phyloP scores from a whole-genome alignment of 2,113 vertebrate species.

The Myrmecophaga tridactyla region DNA sequence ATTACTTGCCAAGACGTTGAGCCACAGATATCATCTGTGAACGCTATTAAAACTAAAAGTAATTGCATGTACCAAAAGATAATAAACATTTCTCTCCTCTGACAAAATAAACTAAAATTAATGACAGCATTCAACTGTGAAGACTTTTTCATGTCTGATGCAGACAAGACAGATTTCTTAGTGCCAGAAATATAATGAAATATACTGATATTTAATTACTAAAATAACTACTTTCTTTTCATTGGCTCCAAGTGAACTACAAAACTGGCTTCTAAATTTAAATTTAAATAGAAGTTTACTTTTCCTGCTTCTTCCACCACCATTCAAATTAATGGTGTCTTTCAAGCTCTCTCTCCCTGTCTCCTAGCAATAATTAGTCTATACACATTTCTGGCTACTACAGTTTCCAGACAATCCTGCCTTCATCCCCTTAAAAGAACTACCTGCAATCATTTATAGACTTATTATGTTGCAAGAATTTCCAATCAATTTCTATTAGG shows the following conservation, averaged over 20 bases:
- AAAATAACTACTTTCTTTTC: conserved; percentile 59
- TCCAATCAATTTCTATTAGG: neutral
- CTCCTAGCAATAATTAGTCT: neutral
- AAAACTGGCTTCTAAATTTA: conserved; percentile 40
- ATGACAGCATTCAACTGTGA: conserved; percentile 61
- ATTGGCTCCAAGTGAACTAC: neutral
- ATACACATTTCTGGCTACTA: neutral
- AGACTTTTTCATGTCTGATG: conserved; percentile 69
- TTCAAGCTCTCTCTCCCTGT: neutral
- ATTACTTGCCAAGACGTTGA: conserved; percentile 22
- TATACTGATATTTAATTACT: conserved; percentile 21
- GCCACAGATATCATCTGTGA: conserved; percentile 29
- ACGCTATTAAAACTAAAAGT: conserved; percentile 74
- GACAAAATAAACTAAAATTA: conserved; percentile 76
- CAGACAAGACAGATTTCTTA: conserved; percentile 43
- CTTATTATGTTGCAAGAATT: conserved; percentile 23
- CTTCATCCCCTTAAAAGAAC: conserved; percentile 1
- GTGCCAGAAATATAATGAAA: conserved; percentile 62
- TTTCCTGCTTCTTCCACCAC: neutral
- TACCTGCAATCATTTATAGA: neutral
- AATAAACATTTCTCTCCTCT: conserved; percentile 64
- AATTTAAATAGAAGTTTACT: conserved; percentile 1
- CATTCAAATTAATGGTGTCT: neutral
- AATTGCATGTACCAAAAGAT: conserved; percentile 60
- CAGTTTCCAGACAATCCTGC: neutral